Conservation (phyloP, 2,113 vertebrate species). For the Lethenteron camtschaticum region DNA sequence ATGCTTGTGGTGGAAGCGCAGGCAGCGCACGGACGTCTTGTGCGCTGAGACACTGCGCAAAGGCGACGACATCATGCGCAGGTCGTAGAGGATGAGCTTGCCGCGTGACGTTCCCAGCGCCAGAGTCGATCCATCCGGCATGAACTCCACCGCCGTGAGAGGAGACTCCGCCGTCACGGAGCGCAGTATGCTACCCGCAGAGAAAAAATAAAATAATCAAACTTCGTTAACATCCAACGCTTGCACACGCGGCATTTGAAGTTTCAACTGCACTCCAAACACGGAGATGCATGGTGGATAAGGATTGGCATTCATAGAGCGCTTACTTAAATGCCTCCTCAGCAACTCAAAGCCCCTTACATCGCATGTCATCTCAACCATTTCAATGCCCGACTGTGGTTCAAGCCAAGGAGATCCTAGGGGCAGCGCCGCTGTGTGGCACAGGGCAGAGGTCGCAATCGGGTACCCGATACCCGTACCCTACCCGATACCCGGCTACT, state of each 20-base stretch:
- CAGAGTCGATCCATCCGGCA: constrained; percentile 58
- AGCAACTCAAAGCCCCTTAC: background rate
- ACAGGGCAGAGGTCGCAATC: no score
- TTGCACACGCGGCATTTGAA: background rate
- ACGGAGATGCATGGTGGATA: background rate
- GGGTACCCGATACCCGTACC: no score
- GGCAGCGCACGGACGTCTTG: constrained; percentile 72
- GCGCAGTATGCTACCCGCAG: constrained; percentile 29
- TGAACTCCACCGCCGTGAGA: constrained; percentile 70
- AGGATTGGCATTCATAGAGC: constrained; percentile 14
- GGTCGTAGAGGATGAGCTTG: constrained; percentile 68
- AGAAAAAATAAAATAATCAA: constrained; percentile 8
- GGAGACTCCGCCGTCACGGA: constrained; percentile 54
- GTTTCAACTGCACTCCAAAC: constrained; percentile 7
- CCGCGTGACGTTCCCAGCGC: constrained; percentile 69
- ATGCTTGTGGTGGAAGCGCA: constrained; percentile 46
- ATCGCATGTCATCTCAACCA: background rate
- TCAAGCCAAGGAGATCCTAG: no score
- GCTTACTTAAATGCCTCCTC: background rate
- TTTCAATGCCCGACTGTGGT: no score
- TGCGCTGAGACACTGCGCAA: constrained; percentile 51
- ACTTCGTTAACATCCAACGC: constrained; percentile 5
- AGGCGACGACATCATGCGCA: constrained; percentile 58
- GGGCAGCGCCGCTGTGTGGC: no score
- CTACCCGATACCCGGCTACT: no score